Base-by-base conservation (phyloP, 2,888 invertebrate species). In the Hypomecis punctinalis region DNA sequence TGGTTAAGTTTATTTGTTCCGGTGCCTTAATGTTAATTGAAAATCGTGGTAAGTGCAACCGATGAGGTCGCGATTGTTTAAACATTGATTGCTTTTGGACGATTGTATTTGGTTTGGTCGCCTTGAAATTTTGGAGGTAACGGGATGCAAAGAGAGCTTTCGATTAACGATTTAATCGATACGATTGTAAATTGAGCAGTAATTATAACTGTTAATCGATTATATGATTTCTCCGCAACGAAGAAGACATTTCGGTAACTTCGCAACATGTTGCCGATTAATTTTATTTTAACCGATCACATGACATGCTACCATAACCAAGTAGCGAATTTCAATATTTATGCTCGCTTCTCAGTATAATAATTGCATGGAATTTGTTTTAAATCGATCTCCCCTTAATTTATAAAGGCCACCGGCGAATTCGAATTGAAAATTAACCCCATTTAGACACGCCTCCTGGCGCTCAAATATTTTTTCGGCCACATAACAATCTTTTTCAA, bases 371-470 rank as follows among this genome's bases (percentile, higher is more conserved):
- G 42, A 79, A 85, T 88, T 86, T 84, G 84, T 86, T 85, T 81
- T 82, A 86, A 87, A 84, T 80, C 78, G 61, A 52, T 72, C 63
- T 70, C 72, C 61, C 71, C 75, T 82, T 88, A 85, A 89, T 89
- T 87, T 86, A 86, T 85, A 83, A 85, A 83, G 86, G 84, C 91
- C 90, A 91, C 90, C 90, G 81, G 86, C 84, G 87, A 83, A 83
- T 82, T 79, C 77, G 86, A 87, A 93, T 92, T 92, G 90, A 91
- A 92, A 91, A 91, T 92, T 91, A 90, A 89, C 90, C 89, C 88
- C 86, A 82, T 86, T 88, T 85, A 84, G 85, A 84, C 84, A 86
- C 89, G 82, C 88, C 90, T 88, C 86, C 84, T 85, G 88, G 86
- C 84, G 88, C 77, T 85, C 80, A 76, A 74, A 78, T 75, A 76